Conservation (phyloP, 2,797 vertebrate species). For the Antrozous pallidus region DNA sequence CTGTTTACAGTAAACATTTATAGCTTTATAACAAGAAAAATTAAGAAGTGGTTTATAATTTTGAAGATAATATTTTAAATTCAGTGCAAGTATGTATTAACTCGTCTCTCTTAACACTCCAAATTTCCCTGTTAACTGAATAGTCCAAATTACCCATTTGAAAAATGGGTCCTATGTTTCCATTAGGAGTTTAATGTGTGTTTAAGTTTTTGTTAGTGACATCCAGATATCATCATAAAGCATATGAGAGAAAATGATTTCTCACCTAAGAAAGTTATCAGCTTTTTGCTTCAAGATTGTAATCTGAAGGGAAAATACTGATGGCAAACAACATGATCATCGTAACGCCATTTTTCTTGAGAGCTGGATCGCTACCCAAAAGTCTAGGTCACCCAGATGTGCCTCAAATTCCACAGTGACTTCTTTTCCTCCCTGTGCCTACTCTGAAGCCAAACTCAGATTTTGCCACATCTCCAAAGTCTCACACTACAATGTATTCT, state of each 20-base stretch:
- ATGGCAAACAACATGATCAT: neutral
- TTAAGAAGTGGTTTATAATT: neutral
- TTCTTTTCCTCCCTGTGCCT: neutral
- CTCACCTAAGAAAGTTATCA: neutral
- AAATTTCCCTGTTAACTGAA: neutral
- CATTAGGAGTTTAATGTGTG: neutral
- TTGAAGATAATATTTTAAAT: conserved; percentile 31
- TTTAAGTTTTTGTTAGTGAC: conserved; percentile 3
- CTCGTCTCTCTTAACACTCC: neutral
- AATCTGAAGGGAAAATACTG: neutral
- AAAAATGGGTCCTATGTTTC: neutral
- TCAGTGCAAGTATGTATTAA: neutral
- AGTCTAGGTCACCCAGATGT: neutral
- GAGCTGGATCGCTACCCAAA: neutral
- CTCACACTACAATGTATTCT: neutral
- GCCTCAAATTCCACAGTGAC: neutral
- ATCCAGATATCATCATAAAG: neutral
- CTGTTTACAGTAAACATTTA: neutral
- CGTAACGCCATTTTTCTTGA: neutral
- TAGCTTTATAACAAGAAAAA: neutral
- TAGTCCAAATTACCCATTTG: neutral
- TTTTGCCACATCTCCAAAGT: neutral
- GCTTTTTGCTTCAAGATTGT: neutral
- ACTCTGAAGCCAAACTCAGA: neutral
- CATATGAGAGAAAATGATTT: neutral